Conservation (phyloP, 37 sponge, comb jelly and placozoan species). For the Bolinopsis microptera region DNA sequence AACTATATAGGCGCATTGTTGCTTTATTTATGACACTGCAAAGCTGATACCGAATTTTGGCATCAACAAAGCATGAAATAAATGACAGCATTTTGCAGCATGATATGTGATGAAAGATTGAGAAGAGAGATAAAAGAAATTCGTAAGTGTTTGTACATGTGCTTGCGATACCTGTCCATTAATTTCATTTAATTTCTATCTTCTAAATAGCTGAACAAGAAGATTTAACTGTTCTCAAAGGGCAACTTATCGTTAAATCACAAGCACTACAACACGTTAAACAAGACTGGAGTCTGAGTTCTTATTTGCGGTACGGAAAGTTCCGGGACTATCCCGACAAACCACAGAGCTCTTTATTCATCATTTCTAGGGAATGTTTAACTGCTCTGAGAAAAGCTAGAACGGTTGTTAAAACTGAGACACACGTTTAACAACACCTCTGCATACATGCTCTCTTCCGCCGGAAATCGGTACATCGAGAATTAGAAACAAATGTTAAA, state of each 20-base stretch:
- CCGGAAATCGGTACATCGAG: not conserved
- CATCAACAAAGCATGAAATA: not conserved
- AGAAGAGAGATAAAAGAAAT: not conserved
- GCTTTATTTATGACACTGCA: no score
- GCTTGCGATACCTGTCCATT: not conserved
- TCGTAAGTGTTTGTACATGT: not conserved
- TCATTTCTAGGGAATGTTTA: not conserved
- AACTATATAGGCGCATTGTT: not conserved
- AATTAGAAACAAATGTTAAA: not conserved
- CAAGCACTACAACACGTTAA: not conserved
- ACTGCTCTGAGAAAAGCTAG: not conserved
- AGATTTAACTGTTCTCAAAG: not conserved
- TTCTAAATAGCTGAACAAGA: not conserved
- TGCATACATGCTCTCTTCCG: not conserved
- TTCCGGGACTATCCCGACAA: not conserved
- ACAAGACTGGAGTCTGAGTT: not conserved
- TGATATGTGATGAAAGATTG: not conserved
- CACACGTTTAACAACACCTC: not conserved
- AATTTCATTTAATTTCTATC: not conserved
- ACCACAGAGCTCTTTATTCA: not conserved
- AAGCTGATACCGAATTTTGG: not conserved
- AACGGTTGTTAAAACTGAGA: not conserved
- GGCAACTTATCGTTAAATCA: not conserved
- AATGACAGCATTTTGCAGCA: not conserved
- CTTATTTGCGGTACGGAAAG: not conserved